Conservation (phyloP, 2,797 vertebrate genomes). For the Gila robusta region DNA sequence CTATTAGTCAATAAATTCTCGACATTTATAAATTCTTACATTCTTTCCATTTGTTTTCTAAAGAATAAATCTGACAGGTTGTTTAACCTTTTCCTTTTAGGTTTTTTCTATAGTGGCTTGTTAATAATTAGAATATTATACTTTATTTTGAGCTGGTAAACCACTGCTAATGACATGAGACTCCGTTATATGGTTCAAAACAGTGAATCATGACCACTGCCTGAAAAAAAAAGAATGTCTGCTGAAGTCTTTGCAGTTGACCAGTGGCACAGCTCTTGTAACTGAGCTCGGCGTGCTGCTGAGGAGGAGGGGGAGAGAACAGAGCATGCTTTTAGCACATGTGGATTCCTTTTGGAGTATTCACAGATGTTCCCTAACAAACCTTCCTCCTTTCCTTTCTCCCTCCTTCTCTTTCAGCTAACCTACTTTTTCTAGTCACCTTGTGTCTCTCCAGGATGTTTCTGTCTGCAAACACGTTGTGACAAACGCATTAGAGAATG, state of each 20-base stretch:
- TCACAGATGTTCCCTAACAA: slow-evolving; percentile 65
- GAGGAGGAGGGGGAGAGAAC: slow-evolving; percentile 68
- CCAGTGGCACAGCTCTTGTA: slow-evolving; percentile 13
- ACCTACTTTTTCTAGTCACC: slow-evolving; percentile 60
- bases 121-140: slow-evolving; percentile 6
- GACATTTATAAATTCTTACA: neutral
- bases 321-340: slow-evolving; percentile 76
- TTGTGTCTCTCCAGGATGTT: slow-evolving; percentile 42
- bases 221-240: neutral
- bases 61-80: neutral
- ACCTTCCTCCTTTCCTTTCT: slow-evolving; percentile 40
- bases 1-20: slow-evolving; percentile 27
- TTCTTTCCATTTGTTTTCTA: slow-evolving; percentile 17
- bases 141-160: slow-evolving; percentile 8
- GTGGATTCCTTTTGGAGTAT: slow-evolving; percentile 64
- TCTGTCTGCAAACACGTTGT: neutral
- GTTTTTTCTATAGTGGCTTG: neutral
- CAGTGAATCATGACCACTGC: slow-evolving; percentile 2
- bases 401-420: slow-evolving; percentile 54
- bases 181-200: slow-evolving; percentile 30
- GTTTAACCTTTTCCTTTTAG: neutral
- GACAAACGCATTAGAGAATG: slow-evolving; percentile 20
- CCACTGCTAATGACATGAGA: slow-evolving; percentile 5
- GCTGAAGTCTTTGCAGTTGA: slow-evolving; percentile 21
- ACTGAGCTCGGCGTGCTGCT: slow-evolving; percentile 3